Evolutionary conservation across 2,888 invertebrate species (phyloP).

Genomic region (Apamea monoglypha): DNA sequence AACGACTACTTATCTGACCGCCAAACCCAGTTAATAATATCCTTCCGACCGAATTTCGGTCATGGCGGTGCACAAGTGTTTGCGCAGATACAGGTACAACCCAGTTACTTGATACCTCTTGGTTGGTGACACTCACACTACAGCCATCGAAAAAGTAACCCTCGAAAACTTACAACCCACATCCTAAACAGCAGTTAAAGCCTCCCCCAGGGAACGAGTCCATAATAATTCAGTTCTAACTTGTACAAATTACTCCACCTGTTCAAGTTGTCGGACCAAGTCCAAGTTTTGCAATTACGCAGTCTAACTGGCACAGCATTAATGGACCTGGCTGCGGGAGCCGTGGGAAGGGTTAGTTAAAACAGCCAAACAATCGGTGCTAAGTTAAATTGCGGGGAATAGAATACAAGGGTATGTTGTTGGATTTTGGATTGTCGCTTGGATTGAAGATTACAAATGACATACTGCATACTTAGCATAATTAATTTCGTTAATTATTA

Average conservation of each 20-base stretch:
- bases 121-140: background rate
- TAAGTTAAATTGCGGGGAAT: constrained; percentile 59
- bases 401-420: constrained; percentile 25
- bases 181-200: constrained; percentile 12
- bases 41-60: background rate
- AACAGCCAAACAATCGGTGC: constrained; percentile 57
- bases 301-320: constrained; percentile 61
- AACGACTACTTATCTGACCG: background rate
- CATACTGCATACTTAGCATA: background rate
- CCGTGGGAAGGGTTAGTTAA: constrained; percentile 51
- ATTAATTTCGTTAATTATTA: background rate
- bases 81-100: background rate
- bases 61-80: background rate
- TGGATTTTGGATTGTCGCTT: constrained; percentile 5
- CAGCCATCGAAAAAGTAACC: background rate
- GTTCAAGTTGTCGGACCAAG: constrained; percentile 61
- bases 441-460: background rate
- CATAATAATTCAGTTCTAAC: constrained; percentile 64
- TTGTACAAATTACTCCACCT: constrained; percentile 67
- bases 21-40: background rate
- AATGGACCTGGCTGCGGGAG: constrained; percentile 58
- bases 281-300: constrained; percentile 69
- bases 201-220: constrained; percentile 23
- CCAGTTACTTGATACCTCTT: too few species aligned
- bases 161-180: background rate